Base-by-base conservation (phyloP, 1,140 invertebrate species). In the Callitettix versicolor region DNA sequence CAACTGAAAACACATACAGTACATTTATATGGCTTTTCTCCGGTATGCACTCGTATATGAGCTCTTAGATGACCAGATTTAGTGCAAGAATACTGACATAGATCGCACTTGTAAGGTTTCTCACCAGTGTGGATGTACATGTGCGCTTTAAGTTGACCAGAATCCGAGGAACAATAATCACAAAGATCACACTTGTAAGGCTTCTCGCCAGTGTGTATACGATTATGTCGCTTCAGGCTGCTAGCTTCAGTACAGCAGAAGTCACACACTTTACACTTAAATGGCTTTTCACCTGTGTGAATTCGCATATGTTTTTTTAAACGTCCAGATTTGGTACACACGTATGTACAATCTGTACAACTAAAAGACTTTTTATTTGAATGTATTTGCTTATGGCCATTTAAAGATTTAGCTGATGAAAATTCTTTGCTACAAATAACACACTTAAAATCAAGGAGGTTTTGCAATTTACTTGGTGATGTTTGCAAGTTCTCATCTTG, bases 131-230 rank as follows among this genome's bases (percentile, higher is more conserved):
- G 78, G 42, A 74, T 76, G 53, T 76, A 69, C 67, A 79, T 72
- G 57, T 81, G 78, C 49, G 77, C 75, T 56, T 77, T 79, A 60
- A 75, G 71, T 63, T 76, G 83, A 56, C 71, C 80, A 67, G 72
- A 78, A 63, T 75, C 81, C 51, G 80, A 80, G 67, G 86, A 87
- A 57, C 76, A 76, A 60, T 82, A 80, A 40, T 78, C 75, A 67
- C 84, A 87, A 53, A 84, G 72, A 58, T 73, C 78, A 66, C 84
- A 87, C 62, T 80, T 79, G 62, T 81, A 84, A 2, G 83, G 83
- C 59, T 80, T 71, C 68, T 86, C 83, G 2, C 80, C 75, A 20
- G 78, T 79, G 64, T 81, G 80, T 24, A 75, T 78, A 58, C 77
- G 73, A 72, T 77, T 75, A 57, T 79, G 78, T 47, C 78, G 71